phyloP scores from a whole-genome alignment of 2,113 vertebrate species.

The Sceloporus undulatus region DNA sequence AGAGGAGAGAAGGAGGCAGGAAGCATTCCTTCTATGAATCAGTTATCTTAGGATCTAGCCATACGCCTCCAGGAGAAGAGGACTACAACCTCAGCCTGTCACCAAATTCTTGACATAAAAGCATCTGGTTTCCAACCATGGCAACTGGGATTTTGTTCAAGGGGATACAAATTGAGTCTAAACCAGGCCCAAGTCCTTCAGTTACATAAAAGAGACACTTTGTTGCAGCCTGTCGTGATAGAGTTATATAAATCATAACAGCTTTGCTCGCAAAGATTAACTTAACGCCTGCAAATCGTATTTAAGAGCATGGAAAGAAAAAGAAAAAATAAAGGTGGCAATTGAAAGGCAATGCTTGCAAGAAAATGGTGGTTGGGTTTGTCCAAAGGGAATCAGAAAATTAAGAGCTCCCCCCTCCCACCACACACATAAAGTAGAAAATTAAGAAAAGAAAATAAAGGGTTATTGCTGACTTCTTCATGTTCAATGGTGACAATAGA shows the following conservation, averaged over 20 bases:
- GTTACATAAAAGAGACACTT: background rate
- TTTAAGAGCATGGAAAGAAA: background rate
- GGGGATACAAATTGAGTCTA: background rate
- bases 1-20: no score
- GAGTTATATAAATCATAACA: background rate
- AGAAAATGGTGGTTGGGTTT: background rate
- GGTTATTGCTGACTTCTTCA: background rate
- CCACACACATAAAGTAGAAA: background rate
- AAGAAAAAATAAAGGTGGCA: background rate
- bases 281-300: conserved; percentile 11
- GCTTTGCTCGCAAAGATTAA: conserved; percentile 32
- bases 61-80: background rate
- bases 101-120: background rate
- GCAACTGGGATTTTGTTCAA: background rate
- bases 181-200: background rate
- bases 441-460: fast-evolving
- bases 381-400: background rate
- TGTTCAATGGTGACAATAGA: background rate
- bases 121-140: background rate
- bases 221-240: background rate
- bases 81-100: no score
- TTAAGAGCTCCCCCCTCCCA: background rate
- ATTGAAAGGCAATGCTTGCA: background rate
- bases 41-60: background rate
- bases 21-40: no score